Evolutionary conservation across 2,113 vertebrate genomes (phyloP).

Genomic region (Sturnira hondurensis): DNA sequence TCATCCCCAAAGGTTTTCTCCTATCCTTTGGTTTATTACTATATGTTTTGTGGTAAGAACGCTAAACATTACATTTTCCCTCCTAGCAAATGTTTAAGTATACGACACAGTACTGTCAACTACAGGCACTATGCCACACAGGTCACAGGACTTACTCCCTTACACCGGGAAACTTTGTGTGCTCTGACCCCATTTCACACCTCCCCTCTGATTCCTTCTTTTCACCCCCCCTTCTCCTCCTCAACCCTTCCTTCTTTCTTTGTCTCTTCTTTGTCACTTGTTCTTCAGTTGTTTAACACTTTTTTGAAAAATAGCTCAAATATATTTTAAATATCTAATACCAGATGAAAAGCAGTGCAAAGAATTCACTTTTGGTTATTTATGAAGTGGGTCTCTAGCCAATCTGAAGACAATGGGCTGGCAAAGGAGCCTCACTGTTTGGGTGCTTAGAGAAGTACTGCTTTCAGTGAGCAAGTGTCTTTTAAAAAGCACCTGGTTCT

Average conservation of each 20-base stretch:
- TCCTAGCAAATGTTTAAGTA: not conserved
- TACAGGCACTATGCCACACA: not conserved
- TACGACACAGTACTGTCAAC: not conserved
- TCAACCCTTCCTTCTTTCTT: too few relatives aligned
- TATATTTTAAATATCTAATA: not conserved
- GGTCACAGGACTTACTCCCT: not conserved
- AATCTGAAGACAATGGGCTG: not conserved
- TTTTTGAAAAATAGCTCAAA: not conserved
- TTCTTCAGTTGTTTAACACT: not conserved
- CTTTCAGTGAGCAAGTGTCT: not conserved
- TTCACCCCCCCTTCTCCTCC: accelerated
- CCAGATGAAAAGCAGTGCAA: not conserved
- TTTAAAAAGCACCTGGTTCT: not conserved
- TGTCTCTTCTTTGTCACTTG: not conserved
- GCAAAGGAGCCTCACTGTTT: not conserved
- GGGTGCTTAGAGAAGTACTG: not conserved
- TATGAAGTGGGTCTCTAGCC: not conserved
- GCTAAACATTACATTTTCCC: not conserved
- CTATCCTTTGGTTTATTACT: not conserved
- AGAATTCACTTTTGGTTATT: not conserved
- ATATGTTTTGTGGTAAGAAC: not conserved
- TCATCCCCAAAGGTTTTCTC: not conserved
- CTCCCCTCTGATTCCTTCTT: not conserved
- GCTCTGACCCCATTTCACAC: not conserved
- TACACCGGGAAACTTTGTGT: not conserved